phyloP scores from a whole-genome alignment of 2,888 invertebrate genomes.

The Empis livida region DNA sequence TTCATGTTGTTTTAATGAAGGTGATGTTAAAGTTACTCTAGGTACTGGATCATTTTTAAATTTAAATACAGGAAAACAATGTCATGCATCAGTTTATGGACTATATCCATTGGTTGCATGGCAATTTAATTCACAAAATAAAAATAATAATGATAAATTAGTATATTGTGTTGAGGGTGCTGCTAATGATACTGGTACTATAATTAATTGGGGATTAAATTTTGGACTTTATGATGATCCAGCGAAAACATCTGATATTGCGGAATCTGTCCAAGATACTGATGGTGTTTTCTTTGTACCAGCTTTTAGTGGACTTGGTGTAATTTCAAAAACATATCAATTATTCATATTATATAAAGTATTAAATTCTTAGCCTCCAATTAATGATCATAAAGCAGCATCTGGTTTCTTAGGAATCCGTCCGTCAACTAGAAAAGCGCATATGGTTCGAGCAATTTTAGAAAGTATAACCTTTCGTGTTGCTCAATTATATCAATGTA shows the following conservation, averaged over 20 bases:
- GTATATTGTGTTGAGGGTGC: constrained; percentile 74
- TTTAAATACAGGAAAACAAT: constrained; percentile 60
- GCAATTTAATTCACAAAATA: constrained; percentile 30
- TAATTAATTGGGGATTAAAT: constrained; percentile 72
- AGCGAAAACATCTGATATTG: constrained; percentile 51
- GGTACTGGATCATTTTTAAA: constrained; percentile 87
- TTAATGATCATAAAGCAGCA: constrained; percentile 74
- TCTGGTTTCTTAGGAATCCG: constrained; percentile 60
- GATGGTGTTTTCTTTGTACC: constrained; percentile 80
- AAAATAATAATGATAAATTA: constrained; percentile 27
- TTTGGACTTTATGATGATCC: constrained; percentile 53
- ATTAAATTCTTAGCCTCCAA: constrained; percentile 56
- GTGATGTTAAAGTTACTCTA: constrained; percentile 76
- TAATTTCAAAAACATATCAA: no score
- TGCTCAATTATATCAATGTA: constrained; percentile 59
- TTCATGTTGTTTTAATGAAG: constrained; percentile 61
- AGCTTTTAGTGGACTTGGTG: constrained; percentile 79
- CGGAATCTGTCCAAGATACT: constrained; percentile 51
- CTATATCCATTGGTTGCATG: constrained; percentile 89
- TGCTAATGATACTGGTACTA: constrained; percentile 76
- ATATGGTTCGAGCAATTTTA: constrained; percentile 68
- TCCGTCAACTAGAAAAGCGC: constrained; percentile 60
- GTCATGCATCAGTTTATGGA: constrained; percentile 72
- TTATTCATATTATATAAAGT: no score
- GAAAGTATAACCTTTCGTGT: constrained; percentile 78